Conservation (phyloP, 1,140 invertebrate species). For the Mamestra configurata region DNA sequence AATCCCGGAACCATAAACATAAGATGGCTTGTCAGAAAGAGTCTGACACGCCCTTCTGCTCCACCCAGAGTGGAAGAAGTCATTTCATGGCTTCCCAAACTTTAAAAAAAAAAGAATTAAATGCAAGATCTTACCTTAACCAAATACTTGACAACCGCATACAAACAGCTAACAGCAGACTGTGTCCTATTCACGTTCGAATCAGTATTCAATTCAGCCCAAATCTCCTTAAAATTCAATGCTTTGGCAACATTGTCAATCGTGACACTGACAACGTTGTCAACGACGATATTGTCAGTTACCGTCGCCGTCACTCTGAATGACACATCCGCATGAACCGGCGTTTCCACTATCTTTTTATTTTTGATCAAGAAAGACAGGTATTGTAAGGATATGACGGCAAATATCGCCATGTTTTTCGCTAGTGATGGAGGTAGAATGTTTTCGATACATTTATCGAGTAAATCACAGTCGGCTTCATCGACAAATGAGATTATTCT, state of each 20-base stretch:
- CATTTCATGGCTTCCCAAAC: neutral
- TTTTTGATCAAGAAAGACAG: conserved; percentile 86
- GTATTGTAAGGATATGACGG: conserved; percentile 85
- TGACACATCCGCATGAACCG: conserved; percentile 76
- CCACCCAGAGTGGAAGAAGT: too few relatives aligned
- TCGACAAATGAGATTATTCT: conserved; percentile 72
- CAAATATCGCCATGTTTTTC: conserved; percentile 82
- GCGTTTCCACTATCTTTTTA: conserved; percentile 78
- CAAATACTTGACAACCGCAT: conserved; percentile 81
- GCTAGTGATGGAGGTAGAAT: conserved; percentile 74
- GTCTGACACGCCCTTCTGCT: too few relatives aligned
- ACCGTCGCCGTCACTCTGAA: conserved; percentile 70
- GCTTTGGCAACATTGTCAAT: conserved; percentile 80
- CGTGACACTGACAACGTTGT: conserved; percentile 72
- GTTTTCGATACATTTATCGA: conserved; percentile 80
- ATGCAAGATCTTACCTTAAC: conserved; percentile 75
- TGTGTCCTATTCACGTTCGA: conserved; percentile 81
- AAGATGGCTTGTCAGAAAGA: too few relatives aligned
- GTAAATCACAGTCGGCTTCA: conserved; percentile 78
- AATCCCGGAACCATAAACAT: too few relatives aligned
- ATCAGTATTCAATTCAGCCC: conserved; percentile 80
- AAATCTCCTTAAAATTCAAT: conserved; percentile 78
- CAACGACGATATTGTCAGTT: conserved; percentile 75
- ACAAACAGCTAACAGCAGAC: conserved; percentile 84
- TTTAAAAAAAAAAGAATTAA: neutral